Conservation (phyloP, 2,888 invertebrate species). For the Gari tellinella region DNA sequence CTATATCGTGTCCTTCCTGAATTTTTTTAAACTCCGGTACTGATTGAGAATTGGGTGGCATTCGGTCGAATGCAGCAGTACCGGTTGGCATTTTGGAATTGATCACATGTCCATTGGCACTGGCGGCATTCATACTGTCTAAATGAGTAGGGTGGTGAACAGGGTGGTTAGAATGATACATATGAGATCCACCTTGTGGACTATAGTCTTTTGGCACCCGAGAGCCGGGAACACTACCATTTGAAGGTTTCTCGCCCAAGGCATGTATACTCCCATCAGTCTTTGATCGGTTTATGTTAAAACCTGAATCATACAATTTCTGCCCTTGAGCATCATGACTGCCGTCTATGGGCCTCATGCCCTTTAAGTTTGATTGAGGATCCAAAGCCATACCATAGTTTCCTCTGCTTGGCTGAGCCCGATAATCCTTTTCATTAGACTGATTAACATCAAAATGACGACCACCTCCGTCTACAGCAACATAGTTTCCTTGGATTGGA, state of each 20-base stretch:
- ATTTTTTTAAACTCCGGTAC: slow-evolving; percentile 37
- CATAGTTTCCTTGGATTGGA: slow-evolving; percentile 37
- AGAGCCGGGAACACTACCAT: slow-evolving; percentile 6
- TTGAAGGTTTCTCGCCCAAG: background rate
- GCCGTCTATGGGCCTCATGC: too few species aligned
- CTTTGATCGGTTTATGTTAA: slow-evolving; percentile 19
- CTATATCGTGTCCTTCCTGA: slow-evolving; percentile 7
- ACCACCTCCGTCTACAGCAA: slow-evolving; percentile 2
- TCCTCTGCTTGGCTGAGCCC: too few species aligned
- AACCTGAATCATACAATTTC: too few species aligned
- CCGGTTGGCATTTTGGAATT: background rate
- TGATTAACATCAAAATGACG: slow-evolving; percentile 3
- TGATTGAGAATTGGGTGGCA: slow-evolving; percentile 39
- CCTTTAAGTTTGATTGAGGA: too few species aligned
- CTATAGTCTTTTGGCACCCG: too few species aligned
- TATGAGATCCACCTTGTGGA: too few species aligned
- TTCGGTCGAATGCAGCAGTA: background rate
- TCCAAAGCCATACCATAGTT: too few species aligned
- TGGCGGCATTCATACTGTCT: too few species aligned
- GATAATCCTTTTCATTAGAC: slow-evolving; percentile 6
- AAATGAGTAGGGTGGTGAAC: too few species aligned
- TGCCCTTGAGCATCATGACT: too few species aligned
- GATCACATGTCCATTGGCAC: background rate
- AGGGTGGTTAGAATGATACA: too few species aligned
- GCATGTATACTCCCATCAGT: slow-evolving; percentile 33